Evolutionary conservation across 2,888 invertebrate genomes (phyloP).

Genomic region (Allolobophora icterica): DNA sequence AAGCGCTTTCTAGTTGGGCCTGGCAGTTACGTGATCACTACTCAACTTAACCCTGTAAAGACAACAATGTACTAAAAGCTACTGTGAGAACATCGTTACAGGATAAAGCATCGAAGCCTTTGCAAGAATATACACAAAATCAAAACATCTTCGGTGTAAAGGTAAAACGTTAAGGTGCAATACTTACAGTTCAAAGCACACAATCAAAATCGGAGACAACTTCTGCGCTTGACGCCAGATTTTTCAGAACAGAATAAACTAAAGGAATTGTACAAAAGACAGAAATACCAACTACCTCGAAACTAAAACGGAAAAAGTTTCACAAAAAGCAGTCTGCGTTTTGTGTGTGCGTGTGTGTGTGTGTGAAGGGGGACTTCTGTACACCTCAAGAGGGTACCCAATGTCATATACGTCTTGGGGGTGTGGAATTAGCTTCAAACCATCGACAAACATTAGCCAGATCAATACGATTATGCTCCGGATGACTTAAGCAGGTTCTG

Average conservation of each 20-base stretch:
- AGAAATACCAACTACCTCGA: background rate
- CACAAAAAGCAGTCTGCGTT: background rate
- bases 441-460: background rate
- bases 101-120: background rate
- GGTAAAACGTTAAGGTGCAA: background rate
- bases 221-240: background rate
- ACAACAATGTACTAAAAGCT: no score
- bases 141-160: background rate
- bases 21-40: no score
- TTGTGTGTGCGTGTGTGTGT: no score
- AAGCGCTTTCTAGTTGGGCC: no score
- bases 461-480: background rate
- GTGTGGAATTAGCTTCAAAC: background rate
- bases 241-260: background rate
- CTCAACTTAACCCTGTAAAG: no score
- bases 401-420: background rate
- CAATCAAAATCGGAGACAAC: background rate
- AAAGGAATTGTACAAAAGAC: background rate
- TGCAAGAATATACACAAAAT: background rate
- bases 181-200: background rate
- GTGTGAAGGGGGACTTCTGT: background rate
- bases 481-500: background rate
- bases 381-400: background rate
- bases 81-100: no score
- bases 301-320: background rate